Conservation (phyloP, 2,113 vertebrate species). For the Thunnus maccoyii region DNA sequence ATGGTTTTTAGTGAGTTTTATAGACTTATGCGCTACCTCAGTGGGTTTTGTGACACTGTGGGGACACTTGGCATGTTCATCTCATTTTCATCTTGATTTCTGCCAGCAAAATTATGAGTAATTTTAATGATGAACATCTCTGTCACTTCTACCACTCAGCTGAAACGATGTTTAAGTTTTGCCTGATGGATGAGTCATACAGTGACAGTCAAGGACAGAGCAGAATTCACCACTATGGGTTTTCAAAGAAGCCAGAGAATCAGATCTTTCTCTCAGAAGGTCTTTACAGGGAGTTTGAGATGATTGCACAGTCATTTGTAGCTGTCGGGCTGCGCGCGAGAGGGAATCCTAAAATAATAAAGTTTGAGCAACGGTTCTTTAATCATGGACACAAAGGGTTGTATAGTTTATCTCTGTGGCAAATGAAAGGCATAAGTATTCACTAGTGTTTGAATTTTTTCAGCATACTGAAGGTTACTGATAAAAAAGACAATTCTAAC, state of each 20-base stretch:
- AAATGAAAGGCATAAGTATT: slow-evolving; percentile 39
- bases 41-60: slow-evolving; percentile 3
- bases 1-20: slow-evolving; percentile 25
- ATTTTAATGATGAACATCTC: slow-evolving; percentile 52
- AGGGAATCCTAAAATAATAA: slow-evolving; percentile 42
- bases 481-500: neutral
- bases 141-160: slow-evolving; percentile 28
- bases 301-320: slow-evolving; percentile 48
- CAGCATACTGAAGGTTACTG: slow-evolving; percentile 13
- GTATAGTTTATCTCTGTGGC: slow-evolving; percentile 38
- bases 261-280: slow-evolving; percentile 18
- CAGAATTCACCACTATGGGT: slow-evolving; percentile 5
- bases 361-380: slow-evolving; percentile 50
- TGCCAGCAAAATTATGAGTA: neutral
- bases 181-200: slow-evolving; percentile 9
- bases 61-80: slow-evolving; percentile 20
- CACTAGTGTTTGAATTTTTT: slow-evolving; percentile 43
- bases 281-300: slow-evolving; percentile 15
- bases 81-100: slow-evolving; percentile 19
- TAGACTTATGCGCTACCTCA: neutral
- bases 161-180: slow-evolving; percentile 3
- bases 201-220: slow-evolving; percentile 50
- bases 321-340: slow-evolving; percentile 33
- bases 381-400: slow-evolving; percentile 55
- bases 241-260: slow-evolving; percentile 44